Evolutionary conservation across 2,113 vertebrate species (phyloP).

Genomic region (Ia io): DNA sequence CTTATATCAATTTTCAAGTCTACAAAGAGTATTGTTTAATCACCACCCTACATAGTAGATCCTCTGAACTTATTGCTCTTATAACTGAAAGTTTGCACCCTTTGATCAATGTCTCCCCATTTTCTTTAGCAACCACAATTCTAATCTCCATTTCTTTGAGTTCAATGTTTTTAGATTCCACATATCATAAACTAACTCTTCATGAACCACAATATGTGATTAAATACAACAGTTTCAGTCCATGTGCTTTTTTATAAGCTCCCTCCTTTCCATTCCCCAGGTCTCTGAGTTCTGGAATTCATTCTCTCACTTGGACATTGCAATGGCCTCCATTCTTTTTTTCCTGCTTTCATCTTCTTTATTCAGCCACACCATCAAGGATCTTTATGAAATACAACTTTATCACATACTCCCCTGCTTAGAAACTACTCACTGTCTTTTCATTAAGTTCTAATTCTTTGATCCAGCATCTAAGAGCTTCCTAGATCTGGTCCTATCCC

Average conservation of each 20-base stretch:
- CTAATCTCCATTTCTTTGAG: background rate
- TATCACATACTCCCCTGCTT: background rate
- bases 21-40: background rate
- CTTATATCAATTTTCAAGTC: background rate
- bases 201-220: background rate
- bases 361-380: background rate
- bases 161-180: background rate
- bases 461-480: background rate
- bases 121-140: background rate
- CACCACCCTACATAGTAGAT: background rate
- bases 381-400: constrained; percentile 1
- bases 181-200: background rate
- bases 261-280: background rate
- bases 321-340: background rate
- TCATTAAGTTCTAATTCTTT: background rate
- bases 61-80: background rate
- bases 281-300: background rate
- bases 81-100: background rate
- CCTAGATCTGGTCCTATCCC: background rate
- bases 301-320: background rate
- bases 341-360: background rate
- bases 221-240: background rate
- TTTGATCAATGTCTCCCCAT: background rate
- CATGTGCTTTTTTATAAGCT: background rate
- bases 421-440: background rate